Evolutionary conservation across 2,888 invertebrate genomes (phyloP), one percentile per base, ranked within the genome.

Genomic region (Troides oblongomaculatus): DNA sequence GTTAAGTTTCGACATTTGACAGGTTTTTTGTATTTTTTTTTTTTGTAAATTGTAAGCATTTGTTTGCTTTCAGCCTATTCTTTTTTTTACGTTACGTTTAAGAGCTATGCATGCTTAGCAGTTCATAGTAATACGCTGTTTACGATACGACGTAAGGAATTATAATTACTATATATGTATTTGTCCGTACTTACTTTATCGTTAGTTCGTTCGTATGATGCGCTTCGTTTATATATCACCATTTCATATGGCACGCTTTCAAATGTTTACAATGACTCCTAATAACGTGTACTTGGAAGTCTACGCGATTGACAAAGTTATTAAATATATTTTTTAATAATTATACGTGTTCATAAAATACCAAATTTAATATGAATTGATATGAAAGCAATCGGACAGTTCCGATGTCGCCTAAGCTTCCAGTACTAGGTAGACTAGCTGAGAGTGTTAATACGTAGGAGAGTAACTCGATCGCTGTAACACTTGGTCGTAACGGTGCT

Each of bases 11-110:
- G 39, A 39, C 73, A 62, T 81, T 84, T 81, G 81, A 81, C 74
- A 78, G 77, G 78, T 79, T 74, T 76, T 74, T 77, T 74, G 76
- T 75, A 75, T 75, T 82, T n/a, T 60, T 39, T 82, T n/a, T 74
- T 82, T 88, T 88, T 92, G 92, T 92, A 90, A 92, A 92, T 92
- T 92, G 92, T 92, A 92, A 92, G 92, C 92, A 92, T 92, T 92
- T 92, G 92, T 90, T 89, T 90, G 92, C 92, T 92, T 92, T 77
- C 84, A 87, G 90, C 87, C 89, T 81, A 82, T 81, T 80, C 80
- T 6, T 39, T 80, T 80, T 74, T 75, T 75, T 79, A 78, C 80
- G 82, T 77, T 82, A 81, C 79, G 80, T 75, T 79, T 87, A 84
- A 87, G 85, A 79, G 89, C 90, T 91, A 89, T 91, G 92, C 92